Base-by-base conservation (phyloP, 2,888 invertebrate genomes). In the Luperina testacea region DNA sequence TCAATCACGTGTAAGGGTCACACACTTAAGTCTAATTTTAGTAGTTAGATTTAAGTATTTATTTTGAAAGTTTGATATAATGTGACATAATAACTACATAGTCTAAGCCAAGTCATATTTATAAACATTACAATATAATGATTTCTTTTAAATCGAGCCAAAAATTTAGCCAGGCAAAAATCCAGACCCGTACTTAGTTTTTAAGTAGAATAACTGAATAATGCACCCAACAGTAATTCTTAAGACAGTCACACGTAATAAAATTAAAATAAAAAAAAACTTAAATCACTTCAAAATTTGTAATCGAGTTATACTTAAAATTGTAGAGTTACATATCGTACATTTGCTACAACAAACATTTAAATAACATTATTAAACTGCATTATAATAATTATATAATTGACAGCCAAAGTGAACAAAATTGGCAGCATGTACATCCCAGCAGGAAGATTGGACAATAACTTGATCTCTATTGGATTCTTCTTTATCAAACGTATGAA, bases 351-450 rank as follows among this genome's bases (percentile, higher is more conserved):
- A 48, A 9, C 15, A 61, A 48, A 27, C 5, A 32, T n/a, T 68
- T 57, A 79, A 27, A 79, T 38, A 24, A 81, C 20, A 51, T 82
- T 76, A 76, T 82, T 79, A 64, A 79, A 79, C 48, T 81, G 78
- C 73, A 79, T 57, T 48, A 79, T 81, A 7, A 79, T 9, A 79
- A 79, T 81, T 17, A 79, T 20, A 38, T 81, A 81, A 32, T 81
- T 79, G 11, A 57, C 15, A 24, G 64, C 51, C 0, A 81, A 24
- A 24, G 48, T 64, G 6, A 79, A 17, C 17, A 42, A 17, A 24
- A 79, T 15, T 0, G 78, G 78, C 38, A 79, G 27, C 38, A 79
- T 73, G 2, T 53, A 81, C 78, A 81, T 79, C 38, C 57, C 81
- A 48, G 38, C 57, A 38, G 64, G 57, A 24, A 65, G n/a, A 0